Base-by-base conservation (phyloP, 2,113 vertebrate species). In the Antechinus flavipes region DNA sequence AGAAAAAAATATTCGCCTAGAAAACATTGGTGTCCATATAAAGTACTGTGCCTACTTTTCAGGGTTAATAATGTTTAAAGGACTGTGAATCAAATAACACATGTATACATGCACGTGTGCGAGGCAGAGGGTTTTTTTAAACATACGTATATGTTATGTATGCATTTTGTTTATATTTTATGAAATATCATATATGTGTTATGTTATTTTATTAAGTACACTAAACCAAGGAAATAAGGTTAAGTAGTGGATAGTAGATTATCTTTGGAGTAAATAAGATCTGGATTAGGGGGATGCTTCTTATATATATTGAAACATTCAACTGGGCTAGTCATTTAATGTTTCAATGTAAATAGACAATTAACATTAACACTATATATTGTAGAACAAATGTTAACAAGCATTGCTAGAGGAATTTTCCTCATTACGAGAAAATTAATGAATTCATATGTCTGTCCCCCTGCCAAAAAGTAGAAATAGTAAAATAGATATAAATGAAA, bases 61-160 rank as follows among this genome's bases (percentile, higher is more conserved):
- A 91, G 42, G 76, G 1, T 25, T 94, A 91, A 92, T 9, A 84
- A 6, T 49, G 53, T n/a, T 90, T 25, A 94, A 68, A 91, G 42
- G 42, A 4, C 35, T 91, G 19, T 89, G 89, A 92, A 55, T 50
- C 53, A 55, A 22, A 89, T 35, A 90, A 30, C 19, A 84, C n/a
- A 42, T 55, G 53, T 30, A 68, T 26, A 46, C 14, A 30, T 84
- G 2, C 16, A 54, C 16, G 14, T 22, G 19, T 68, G 22, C 9
- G 93, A 61, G 27, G 91, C 5, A 89, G 52, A 27, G 56, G 2
- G 68, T 94, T 94, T 89, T 42, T 89, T 94, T 95, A 96, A 94
- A 50, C 93, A 84, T 42, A 84, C 8, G 2, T 84, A 8, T 58
- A n/a, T 76, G 16, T 22, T 76, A n/a, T n/a, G 3, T 16, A 76